A percentile compares a stretch with the other conserved stretches of the same genome.
Conservation (phyloP, 2,113 vertebrate species). For the Eretmodus cyanostictus region DNA sequence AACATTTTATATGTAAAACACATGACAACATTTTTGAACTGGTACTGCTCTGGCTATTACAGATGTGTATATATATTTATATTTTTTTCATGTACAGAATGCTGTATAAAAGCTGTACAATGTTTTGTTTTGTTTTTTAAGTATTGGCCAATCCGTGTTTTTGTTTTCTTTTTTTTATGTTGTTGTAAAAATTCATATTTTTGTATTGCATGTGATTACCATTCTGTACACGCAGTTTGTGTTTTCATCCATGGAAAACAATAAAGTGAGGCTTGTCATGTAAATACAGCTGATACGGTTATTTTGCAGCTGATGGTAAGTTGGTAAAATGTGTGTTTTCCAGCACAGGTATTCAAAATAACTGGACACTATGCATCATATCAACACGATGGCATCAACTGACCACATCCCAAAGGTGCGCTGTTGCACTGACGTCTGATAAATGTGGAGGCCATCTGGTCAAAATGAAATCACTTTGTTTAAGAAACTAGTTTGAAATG, state of each 20-base stretch:
- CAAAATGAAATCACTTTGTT: not conserved
- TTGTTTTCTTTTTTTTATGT: constrained; percentile 55
- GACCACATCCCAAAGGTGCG: not conserved
- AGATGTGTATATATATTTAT: constrained; percentile 65
- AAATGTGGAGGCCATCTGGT: not conserved
- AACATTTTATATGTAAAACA: constrained; percentile 72
- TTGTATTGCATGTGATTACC: constrained; percentile 79
- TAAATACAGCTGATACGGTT: not conserved
- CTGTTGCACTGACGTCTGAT: not conserved
- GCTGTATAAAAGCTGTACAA: constrained; percentile 63
- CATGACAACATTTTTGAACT: constrained; percentile 65
- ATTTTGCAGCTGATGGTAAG: not conserved
- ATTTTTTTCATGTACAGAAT: constrained; percentile 71
- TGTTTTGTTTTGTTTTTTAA: constrained; percentile 49
- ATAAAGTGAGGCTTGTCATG: constrained; percentile 74
- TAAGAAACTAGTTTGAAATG: not conserved
- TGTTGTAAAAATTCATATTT: constrained; percentile 77
- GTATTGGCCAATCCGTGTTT: constrained; percentile 69
- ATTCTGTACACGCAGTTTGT: constrained; percentile 70
- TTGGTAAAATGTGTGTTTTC: not conserved
- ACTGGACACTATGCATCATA: not conserved
- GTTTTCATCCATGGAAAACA: constrained; percentile 74
- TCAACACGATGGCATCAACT: not conserved
- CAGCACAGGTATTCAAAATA: not conserved
- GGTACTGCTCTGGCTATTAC: constrained; percentile 67